These are phyloP conservation scores for Coptodon rendalli DNA, from an alignment of 2,113 vertebrate species.

Conservation along the genomic window DNA sequence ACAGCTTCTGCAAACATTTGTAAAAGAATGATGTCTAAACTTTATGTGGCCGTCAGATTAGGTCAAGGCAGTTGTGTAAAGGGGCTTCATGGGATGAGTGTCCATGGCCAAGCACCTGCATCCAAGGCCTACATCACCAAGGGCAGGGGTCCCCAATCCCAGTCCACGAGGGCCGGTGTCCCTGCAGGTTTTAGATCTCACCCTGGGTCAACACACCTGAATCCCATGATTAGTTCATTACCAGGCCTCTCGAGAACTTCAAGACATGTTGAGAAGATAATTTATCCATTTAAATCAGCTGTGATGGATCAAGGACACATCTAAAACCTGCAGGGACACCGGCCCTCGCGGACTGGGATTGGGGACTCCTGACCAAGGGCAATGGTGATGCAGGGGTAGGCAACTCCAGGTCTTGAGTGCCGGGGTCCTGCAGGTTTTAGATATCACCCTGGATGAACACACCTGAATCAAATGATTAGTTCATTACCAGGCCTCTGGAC, in stretches of 20 bases:
- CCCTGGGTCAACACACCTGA: too few species aligned
- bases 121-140: background rate
- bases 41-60: background rate
- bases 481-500: background rate
- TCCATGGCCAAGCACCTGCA: background rate
- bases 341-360: too few species aligned
- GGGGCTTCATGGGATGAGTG: background rate
- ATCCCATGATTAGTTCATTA: too few species aligned
- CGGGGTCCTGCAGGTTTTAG: background rate
- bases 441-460: background rate
- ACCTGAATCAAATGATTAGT: background rate
- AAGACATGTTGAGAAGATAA: too few species aligned
- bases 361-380: too few species aligned
- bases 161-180: too few species aligned
- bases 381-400: background rate
- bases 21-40: background rate
- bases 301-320: too few species aligned
- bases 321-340: too few species aligned
- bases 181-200: too few species aligned
- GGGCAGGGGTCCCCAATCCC: too few species aligned
- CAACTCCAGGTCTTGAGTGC: background rate
- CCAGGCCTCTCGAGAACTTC: too few species aligned
- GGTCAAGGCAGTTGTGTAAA: background rate
- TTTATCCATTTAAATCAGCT: too few species aligned
- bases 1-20: background rate